Evolutionary conservation across 2,113 vertebrate genomes (phyloP).

Genomic region (Pitta sordida): DNA sequence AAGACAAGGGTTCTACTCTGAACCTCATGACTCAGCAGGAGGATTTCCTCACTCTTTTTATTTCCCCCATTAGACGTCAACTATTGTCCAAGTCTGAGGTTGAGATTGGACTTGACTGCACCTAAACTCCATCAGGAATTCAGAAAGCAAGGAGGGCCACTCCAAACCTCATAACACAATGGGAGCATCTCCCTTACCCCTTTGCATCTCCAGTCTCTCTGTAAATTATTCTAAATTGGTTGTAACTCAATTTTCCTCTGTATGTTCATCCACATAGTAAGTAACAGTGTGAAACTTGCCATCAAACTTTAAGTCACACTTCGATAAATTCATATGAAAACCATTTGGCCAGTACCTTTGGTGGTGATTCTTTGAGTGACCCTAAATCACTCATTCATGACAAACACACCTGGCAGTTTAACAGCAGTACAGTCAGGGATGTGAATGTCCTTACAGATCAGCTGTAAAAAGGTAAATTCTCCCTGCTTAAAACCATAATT

Average conservation of each 20-base stretch:
- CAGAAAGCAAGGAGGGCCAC: background rate
- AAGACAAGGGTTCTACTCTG: background rate
- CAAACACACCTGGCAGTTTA: background rate
- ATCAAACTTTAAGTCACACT: background rate
- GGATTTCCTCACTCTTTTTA: background rate
- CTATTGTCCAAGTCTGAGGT: background rate
- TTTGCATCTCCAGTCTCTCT: background rate
- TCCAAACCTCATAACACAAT: background rate
- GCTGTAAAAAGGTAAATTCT: background rate
- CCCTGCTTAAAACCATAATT: background rate
- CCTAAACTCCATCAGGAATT: background rate
- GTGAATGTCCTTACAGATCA: background rate
- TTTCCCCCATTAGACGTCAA: background rate
- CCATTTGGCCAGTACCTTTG: background rate
- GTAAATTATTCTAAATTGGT: background rate
- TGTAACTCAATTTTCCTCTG: background rate
- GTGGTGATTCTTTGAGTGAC: background rate
- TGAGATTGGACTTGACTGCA: background rate
- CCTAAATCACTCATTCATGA: background rate
- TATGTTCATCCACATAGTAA: background rate
- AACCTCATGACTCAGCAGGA: accelerated
- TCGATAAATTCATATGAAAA: background rate
- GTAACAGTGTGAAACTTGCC: background rate
- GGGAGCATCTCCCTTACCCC: background rate
- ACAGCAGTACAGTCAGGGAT: background rate